Base-by-base conservation (phyloP, 2,113 vertebrate species). In the Galemys pyrenaicus region DNA sequence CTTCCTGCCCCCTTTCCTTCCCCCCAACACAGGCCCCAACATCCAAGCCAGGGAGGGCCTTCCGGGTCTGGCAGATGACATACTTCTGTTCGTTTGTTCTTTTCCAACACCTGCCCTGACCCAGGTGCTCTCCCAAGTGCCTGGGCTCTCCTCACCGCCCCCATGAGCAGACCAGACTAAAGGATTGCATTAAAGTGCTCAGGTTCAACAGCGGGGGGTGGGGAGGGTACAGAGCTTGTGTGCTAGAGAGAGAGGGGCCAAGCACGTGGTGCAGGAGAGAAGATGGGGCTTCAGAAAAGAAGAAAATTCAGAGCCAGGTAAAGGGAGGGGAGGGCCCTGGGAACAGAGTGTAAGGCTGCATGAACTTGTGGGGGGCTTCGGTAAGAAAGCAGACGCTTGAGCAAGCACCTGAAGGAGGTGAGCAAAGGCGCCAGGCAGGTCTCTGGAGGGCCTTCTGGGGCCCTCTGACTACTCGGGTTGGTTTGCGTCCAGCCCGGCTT, bases 81-180 rank as follows among this genome's bases (percentile, higher is more conserved):
- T 62, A 77, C 24, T 64, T 95, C 9, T 89, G 60, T 32, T 10
- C 41, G 20, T 84, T 89, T n/a, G 30, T 80, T 79, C 49, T n/a
- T n/a, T n/a, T n/a, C n/a, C n/a, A n/a, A n/a, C 11, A 26, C 49
- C 46, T 39, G 0, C 32, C 15, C 12, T 74, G 41, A 74, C 28
- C 35, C 84, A 46, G 65, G 44, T 32, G 32, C 11, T 6, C 73
- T 46, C 26, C 24, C 6, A 20, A 17, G 46, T 73, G 32, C 5
- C 11, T 35, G 46, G 54, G 44, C 39, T 65, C n/a, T n/a, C n/a
- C n/a, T n/a, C n/a, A n/a, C n/a, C n/a, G 26, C 15, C 15, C 51
- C 71, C 44, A 0, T 64, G 71, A 89, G 51, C 35, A 83, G 49
- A 24, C 17, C 39, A 89, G 70, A 64, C n/a, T 58, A 41, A 87